Conservation (phyloP, 2,797 vertebrate species). For the Macroramphosus scolopax region DNA sequence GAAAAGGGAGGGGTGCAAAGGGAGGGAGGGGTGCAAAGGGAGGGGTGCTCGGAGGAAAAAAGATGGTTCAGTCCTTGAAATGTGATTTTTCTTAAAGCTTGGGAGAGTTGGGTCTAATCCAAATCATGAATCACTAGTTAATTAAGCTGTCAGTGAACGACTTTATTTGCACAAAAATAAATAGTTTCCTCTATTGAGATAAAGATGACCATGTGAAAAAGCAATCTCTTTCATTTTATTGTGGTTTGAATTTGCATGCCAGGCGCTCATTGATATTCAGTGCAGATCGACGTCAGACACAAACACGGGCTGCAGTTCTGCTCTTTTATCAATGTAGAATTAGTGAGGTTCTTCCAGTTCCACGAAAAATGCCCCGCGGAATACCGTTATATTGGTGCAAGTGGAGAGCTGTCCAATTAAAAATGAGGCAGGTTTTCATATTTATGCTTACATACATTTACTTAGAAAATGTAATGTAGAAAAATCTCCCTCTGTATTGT, state of each 20-base stretch:
- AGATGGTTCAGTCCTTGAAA: too few species aligned
- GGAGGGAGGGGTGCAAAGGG: too few species aligned
- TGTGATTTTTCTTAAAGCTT: constrained; percentile 57
- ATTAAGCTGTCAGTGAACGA: constrained; percentile 62
- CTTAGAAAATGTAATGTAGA: too few species aligned
- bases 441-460: too few species aligned
- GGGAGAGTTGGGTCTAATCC: constrained; percentile 47
- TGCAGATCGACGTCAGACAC: constrained; percentile 37
- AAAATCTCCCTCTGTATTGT: too few species aligned
- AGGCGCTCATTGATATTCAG: constrained; percentile 49
- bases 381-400: constrained; percentile 11
- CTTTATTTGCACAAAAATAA: constrained; percentile 65
- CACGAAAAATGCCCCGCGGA: constrained; percentile 18
- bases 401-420: constrained; percentile 16
- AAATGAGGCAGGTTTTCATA: constrained; percentile 12
- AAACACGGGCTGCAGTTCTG: constrained; percentile 37
- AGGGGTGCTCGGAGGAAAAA: too few species aligned
- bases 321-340: constrained; percentile 52
- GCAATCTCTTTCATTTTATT: constrained; percentile 56
- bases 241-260: constrained; percentile 47
- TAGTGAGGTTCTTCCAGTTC: constrained; percentile 44
- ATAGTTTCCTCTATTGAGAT: constrained; percentile 57
- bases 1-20: too few species aligned
- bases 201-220: constrained; percentile 61
- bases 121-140: constrained; percentile 65